These are phyloP conservation scores for Urocolius indicus DNA, from an alignment of 2,113 vertebrate species.

Conservation along the genomic window DNA sequence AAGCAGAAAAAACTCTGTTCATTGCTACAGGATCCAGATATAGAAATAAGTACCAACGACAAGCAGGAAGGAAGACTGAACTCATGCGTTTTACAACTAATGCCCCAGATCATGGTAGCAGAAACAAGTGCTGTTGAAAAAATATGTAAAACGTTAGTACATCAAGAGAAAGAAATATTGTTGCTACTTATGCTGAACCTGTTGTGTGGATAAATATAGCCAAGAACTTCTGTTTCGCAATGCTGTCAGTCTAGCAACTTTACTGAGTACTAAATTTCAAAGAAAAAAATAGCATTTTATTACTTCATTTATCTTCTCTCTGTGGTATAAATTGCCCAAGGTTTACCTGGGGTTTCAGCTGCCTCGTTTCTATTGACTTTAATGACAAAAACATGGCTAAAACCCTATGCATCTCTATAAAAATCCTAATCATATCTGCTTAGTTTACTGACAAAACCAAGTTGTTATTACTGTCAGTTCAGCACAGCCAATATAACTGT, in stretches of 20 bases:
- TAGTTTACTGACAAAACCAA: conserved; percentile 53
- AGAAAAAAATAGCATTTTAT: conserved; percentile 32
- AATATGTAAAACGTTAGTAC: not conserved
- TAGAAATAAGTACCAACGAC: not conserved
- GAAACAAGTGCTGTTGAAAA: not conserved
- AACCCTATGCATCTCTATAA: conserved; percentile 29
- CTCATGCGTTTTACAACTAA: not conserved
- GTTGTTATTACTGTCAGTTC: conserved; percentile 60
- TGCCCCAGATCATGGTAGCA: not conserved
- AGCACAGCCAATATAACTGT: conserved; percentile 25
- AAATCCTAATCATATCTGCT: conserved; percentile 56
- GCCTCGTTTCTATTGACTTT: conserved; percentile 46
- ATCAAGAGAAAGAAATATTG: not conserved
- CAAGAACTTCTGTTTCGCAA: conserved; percentile 37
- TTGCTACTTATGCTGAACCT: not conserved
- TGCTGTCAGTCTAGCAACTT: conserved; percentile 27
- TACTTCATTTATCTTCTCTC: conserved; percentile 40
- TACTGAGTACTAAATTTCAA: conserved; percentile 50
- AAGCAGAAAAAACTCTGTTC: not conserved
- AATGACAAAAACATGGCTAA: conserved; percentile 50
- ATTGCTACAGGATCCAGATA: not conserved
- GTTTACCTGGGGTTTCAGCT: conserved; percentile 38
- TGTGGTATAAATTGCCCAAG: conserved; percentile 18
- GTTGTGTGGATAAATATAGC: conserved; percentile 8
- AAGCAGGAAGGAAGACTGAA: not conserved